Conservation (phyloP, 1,140 invertebrate genomes). For the Rhynchophorus ferrugineus region DNA sequence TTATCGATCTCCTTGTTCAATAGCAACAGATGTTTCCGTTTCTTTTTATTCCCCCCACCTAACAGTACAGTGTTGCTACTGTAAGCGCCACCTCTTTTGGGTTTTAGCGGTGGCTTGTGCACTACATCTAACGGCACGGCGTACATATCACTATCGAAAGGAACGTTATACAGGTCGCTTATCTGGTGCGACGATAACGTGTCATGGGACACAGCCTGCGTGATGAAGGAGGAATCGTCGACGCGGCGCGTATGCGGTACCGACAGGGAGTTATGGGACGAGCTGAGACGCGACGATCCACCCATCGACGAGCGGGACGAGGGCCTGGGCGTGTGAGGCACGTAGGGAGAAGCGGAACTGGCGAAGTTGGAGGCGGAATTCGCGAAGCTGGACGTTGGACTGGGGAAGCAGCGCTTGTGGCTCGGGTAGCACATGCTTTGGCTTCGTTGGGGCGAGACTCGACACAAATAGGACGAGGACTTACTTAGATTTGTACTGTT, state of each 20-base stretch:
- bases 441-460: constrained; percentile 1
- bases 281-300: constrained; percentile 64
- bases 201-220: constrained; percentile 77
- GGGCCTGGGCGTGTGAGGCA: constrained; percentile 46
- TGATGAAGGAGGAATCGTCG: constrained; percentile 78
- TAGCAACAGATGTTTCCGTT: constrained; percentile 50
- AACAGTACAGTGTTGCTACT: not conserved
- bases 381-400: constrained; percentile 13
- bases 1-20: constrained; percentile 40
- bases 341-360: constrained; percentile 14
- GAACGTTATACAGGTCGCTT: constrained; percentile 77
- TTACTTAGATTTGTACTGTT: constrained; percentile 1
- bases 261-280: constrained; percentile 71
- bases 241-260: constrained; percentile 59
- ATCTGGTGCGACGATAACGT: constrained; percentile 63
- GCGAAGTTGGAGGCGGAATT: constrained; percentile 16
- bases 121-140: constrained; percentile 75
- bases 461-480: constrained; percentile 5
- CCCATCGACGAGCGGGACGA: constrained; percentile 62
- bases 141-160: constrained; percentile 78
- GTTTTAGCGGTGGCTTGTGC: constrained; percentile 47
- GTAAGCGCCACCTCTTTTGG: constrained; percentile 43
- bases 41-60: constrained; percentile 43
- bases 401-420: constrained; percentile 2
- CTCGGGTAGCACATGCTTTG: not conserved